Percentiles rank a stretch among this genome's conserved stretches.
These are phyloP conservation scores for Xestia c-nigrum DNA, from an alignment of 2,888 invertebrate genomes.

Conservation along the genomic window DNA sequence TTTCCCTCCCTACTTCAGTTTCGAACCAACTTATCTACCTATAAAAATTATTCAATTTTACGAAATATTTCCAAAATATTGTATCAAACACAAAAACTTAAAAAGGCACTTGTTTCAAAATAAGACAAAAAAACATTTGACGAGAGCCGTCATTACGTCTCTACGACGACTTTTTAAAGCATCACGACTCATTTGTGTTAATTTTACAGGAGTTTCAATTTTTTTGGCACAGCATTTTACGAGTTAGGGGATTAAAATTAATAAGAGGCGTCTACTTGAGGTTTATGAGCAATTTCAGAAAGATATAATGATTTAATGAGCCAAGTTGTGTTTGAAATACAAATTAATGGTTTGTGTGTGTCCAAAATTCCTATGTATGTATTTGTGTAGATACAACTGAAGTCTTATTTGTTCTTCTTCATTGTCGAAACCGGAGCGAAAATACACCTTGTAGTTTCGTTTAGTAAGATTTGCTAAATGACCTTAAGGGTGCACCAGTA, in stretches of 20 bases:
- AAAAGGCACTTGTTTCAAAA: conserved; percentile 33
- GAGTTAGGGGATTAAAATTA: conserved; percentile 45
- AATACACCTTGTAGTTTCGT: background rate
- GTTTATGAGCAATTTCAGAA: conserved; percentile 57
- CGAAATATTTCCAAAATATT: conserved; percentile 30
- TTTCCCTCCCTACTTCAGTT: background rate
- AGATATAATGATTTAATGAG: conserved; percentile 42
- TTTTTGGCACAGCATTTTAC: conserved; percentile 54
- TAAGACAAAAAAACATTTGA: conserved; percentile 49
- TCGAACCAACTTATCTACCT: background rate
- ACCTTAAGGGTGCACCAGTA: background rate
- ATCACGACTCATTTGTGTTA: conserved; percentile 62
- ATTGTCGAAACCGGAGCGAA: background rate
- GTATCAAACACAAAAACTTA: conserved; percentile 9
- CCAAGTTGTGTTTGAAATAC: conserved; percentile 12
- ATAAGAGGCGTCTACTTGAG: conserved; percentile 41
- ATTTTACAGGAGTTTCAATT: conserved; percentile 59
- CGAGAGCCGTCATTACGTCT: conserved; percentile 58
- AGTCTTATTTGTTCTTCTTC: background rate
- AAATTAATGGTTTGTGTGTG: conserved; percentile 1
- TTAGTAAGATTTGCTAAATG: background rate
- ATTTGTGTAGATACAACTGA: too few relatives aligned
- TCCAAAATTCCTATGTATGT: background rate
- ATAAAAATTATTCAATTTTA: background rate
- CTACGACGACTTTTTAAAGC: conserved; percentile 45